These are phyloP conservation scores for Progne subis DNA, from an alignment of 2,113 vertebrate genomes.

Conservation along the genomic window DNA sequence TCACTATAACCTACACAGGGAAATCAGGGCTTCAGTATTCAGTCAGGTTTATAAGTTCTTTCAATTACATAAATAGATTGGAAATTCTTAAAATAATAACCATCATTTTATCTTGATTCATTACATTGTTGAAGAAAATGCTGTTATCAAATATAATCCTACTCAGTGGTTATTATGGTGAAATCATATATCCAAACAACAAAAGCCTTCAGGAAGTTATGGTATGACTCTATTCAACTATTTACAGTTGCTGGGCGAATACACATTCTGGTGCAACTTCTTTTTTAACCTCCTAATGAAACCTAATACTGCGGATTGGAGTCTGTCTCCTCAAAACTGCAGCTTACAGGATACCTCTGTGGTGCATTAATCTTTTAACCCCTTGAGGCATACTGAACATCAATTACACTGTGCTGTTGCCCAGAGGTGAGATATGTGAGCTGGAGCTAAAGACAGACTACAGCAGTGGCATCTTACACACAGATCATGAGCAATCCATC, in stretches of 20 bases:
- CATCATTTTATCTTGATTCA: not conserved
- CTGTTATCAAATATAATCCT: not conserved
- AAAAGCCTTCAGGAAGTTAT: not conserved
- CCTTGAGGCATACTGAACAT: constrained; percentile 80
- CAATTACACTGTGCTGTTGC: constrained; percentile 74
- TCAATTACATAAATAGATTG: not conserved
- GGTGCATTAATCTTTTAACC: constrained; percentile 74
- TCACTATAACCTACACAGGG: not conserved
- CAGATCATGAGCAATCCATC: constrained; percentile 74
- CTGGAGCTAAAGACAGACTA: constrained; percentile 70
- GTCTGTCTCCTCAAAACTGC: constrained; percentile 18
- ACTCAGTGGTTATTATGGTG: not conserved
- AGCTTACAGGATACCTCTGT: constrained; percentile 17
- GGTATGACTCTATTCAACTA: not conserved
- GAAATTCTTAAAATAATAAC: not conserved
- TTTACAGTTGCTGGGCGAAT: not conserved
- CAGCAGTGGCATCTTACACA: constrained; percentile 59
- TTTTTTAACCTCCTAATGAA: constrained; percentile 37
- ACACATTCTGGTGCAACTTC: not conserved
- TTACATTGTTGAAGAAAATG: not conserved
- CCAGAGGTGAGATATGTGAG: constrained; percentile 75
- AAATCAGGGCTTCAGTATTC: not conserved
- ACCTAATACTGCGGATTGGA: not conserved
- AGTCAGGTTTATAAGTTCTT: not conserved
- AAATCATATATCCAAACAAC: not conserved